Evolutionary conservation across 2,113 vertebrate genomes (phyloP).

Genomic region (Tachycineta bicolor): DNA sequence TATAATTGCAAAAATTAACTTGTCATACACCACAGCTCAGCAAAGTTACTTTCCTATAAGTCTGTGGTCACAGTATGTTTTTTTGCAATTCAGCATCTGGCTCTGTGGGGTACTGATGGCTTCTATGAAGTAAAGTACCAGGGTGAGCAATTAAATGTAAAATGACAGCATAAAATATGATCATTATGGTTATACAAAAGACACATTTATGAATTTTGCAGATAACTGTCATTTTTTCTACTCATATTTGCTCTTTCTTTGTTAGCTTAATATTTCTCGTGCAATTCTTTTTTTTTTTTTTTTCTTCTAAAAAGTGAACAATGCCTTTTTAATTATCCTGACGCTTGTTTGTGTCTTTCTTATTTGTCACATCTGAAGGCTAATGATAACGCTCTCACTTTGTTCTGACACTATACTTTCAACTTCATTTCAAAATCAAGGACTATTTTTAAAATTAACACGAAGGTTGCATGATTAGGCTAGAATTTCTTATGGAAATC

Average conservation of each 20-base stretch:
- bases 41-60: constrained; percentile 81
- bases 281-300: constrained; percentile 79
- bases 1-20: constrained; percentile 87
- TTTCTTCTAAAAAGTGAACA: constrained; percentile 75
- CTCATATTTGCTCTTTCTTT: constrained; percentile 85
- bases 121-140: constrained; percentile 84
- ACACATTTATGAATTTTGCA: constrained; percentile 92
- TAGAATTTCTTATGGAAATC: constrained; percentile 64
- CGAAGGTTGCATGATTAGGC: constrained; percentile 47
- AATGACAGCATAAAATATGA: constrained; percentile 89
- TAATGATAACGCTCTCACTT: constrained; percentile 74
- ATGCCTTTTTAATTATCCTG: constrained; percentile 81
- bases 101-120: constrained; percentile 88
- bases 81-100: constrained; percentile 85
- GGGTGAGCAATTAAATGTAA: constrained; percentile 86
- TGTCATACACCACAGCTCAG: constrained; percentile 83
- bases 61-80: constrained; percentile 84
- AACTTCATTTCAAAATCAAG: constrained; percentile 71
- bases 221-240: constrained; percentile 89
- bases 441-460: constrained; percentile 61
- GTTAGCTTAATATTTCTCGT: constrained; percentile 85
- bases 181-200: constrained; percentile 91
- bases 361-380: constrained; percentile 77
- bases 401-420: constrained; percentile 69
- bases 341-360: constrained; percentile 77